Evolutionary conservation across 2,888 invertebrate species (phyloP), one percentile per base, ranked within the genome.

Genomic region (Shargacucullia verbasci): DNA sequence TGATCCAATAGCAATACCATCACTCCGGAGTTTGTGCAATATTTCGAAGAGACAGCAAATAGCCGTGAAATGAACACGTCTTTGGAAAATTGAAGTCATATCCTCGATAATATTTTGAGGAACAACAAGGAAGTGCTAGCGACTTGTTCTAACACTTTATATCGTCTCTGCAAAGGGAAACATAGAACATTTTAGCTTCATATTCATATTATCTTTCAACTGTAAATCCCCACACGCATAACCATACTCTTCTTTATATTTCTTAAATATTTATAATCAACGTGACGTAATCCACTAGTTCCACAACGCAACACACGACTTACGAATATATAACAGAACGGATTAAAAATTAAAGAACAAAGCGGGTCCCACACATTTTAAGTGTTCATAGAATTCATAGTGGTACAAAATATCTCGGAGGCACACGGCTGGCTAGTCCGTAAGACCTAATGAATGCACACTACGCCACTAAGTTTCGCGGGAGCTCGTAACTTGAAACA

Each of bases 11-110:
- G 20, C 3, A 29, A 6, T 13, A 39, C 27, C 43, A 41, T 60
- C 47, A 41, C 46, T 20, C 29, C 41, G 33, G n/a, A 54, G 58
- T 60, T 56, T 67, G 61, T 50, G 49, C 55, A 70, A 67, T 70
- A 75, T 79, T 67, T 73, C 68, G 56, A 67, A 53, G 56, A 70
- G 63, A 73, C 66, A 43, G 73, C 72, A 82, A 87, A 85, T 81
- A 80, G 72, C 80, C 85, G 81, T 82, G 80, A 88, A 88, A 88
- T 85, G 78, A 86, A 80, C 39, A 73, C 68, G 68, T 78, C 76
- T 79, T 78, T 75, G 64, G 70, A 73, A 85, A 86, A 84, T 83
- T 83, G 79, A 85, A 83, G 86, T 80, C 78, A 76, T 67, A 78
- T 20, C 78, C 47, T 58, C 68, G 60, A 74, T 74, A 58, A 55